A percentile compares a stretch with the other conserved stretches of the same genome.
Conservation (phyloP, 23 tunicate genomes). For the Phallusia fumigata region DNA sequence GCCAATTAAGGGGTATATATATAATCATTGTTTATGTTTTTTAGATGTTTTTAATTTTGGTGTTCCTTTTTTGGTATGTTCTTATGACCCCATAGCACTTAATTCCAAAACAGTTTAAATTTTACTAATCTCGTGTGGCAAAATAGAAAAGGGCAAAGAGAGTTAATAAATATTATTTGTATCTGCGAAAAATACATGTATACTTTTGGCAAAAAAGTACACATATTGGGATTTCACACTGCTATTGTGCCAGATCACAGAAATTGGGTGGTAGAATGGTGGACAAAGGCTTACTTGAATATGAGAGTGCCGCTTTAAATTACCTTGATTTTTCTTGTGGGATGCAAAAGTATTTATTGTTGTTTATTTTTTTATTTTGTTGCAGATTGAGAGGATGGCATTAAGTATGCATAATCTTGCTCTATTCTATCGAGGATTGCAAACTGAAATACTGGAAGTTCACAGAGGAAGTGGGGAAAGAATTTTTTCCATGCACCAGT, state of each 20-base stretch:
- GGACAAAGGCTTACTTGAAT: slow-evolving; percentile 55
- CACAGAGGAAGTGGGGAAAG: slow-evolving; percentile 41
- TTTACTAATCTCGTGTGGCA: slow-evolving; percentile 4
- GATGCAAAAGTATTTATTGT: too few species aligned
- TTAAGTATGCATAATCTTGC: slow-evolving; percentile 29
- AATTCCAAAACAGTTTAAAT: not conserved
- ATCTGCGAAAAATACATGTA: too few species aligned
- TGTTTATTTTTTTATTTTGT: not conserved
- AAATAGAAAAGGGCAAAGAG: too few species aligned
- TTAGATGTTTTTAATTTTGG: too few species aligned
- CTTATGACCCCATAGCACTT: not conserved
- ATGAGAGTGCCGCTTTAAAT: slow-evolving; percentile 35
- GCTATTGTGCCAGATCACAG: slow-evolving; percentile 79
- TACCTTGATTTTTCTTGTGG: not conserved
- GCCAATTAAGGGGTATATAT: too few species aligned
- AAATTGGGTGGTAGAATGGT: slow-evolving; percentile 64
- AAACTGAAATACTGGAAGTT: slow-evolving; percentile 33
- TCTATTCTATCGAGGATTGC: slow-evolving; percentile 47
- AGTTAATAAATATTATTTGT: too few species aligned
- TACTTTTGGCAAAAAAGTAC: too few species aligned
- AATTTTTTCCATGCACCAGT: slow-evolving; percentile 61
- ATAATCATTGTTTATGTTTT: too few species aligned
- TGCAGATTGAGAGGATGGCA: slow-evolving; percentile 61
- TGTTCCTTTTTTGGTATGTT: too few species aligned
- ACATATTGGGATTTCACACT: too few species aligned